phyloP scores from a whole-genome alignment of 2,797 vertebrate genomes.

The Poeciliopsis infans region DNA sequence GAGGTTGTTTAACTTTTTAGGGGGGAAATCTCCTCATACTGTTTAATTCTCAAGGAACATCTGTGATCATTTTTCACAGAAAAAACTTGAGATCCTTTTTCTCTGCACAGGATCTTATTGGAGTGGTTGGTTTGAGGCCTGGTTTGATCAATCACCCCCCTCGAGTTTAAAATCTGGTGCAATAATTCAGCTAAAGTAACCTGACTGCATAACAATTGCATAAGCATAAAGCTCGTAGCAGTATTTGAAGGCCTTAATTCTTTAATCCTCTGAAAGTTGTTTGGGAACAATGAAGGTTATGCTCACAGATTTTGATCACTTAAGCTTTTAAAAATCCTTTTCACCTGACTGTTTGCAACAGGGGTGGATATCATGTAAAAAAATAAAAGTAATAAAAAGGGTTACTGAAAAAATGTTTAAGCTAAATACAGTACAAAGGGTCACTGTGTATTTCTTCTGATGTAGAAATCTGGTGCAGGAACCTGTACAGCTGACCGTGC shows the following conservation, averaged over 20 bases:
- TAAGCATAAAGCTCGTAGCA: background rate
- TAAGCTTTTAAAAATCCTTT: slow-evolving; percentile 38
- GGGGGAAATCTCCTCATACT: background rate
- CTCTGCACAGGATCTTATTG: background rate
- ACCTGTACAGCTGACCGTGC: background rate
- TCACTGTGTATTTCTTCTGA: background rate
- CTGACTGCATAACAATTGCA: background rate
- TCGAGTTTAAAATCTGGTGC: too few species aligned
- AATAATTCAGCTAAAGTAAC: slow-evolving; percentile 1
- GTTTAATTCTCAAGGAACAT: background rate
- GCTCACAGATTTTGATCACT: slow-evolving; percentile 29
- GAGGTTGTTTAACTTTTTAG: background rate
- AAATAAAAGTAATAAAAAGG: background rate
- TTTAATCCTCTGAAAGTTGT: slow-evolving; percentile 29
- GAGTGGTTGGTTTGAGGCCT: background rate
- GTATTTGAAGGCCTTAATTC: background rate
- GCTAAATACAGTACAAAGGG: background rate
- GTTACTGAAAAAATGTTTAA: background rate
- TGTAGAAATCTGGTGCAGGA: background rate
- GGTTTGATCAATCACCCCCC: background rate
- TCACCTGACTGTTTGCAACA: slow-evolving; percentile 12
- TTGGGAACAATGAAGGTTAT: slow-evolving; percentile 34
- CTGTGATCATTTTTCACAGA: background rate
- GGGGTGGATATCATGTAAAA: slow-evolving; percentile 13
- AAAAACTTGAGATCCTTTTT: background rate